Evolutionary conservation across 2,113 vertebrate genomes (phyloP).

Genomic region (Leptocoma aspasia): DNA sequence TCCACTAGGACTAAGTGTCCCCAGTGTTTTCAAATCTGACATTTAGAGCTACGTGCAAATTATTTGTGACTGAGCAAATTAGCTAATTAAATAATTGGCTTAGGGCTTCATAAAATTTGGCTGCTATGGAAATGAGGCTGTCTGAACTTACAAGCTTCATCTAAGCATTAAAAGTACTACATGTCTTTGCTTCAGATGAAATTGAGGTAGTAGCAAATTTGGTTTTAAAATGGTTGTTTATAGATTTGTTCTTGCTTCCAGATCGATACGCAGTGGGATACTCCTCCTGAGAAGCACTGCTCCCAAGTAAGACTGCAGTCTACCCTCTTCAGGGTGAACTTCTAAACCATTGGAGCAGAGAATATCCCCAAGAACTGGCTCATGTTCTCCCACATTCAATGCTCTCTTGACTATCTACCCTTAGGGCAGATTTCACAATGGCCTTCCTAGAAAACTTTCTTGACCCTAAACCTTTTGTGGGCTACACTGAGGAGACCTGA

Average conservation of each 20-base stretch:
- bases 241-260: neutral
- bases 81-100: conserved; percentile 67
- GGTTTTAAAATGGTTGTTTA: neutral
- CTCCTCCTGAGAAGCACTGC: neutral
- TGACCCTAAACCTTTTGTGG: neutral
- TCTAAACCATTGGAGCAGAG: neutral
- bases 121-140: conserved; percentile 48
- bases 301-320: neutral
- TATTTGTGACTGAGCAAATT: conserved; percentile 64
- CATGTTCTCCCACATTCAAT: neutral
- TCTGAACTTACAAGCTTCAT: conserved; percentile 33
- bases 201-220: neutral
- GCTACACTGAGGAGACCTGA: neutral
- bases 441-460: neutral
- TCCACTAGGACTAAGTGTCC: conserved; percentile 42
- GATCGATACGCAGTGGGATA: neutral
- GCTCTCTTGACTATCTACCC: neutral
- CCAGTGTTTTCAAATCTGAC: conserved; percentile 49
- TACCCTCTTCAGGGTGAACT: neutral
- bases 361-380: neutral
- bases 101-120: conserved; percentile 57
- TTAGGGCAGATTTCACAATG: neutral
- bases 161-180: neutral
- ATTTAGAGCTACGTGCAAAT: conserved; percentile 47
- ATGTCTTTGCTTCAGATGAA: neutral